Evolutionary conservation across 2,113 vertebrate species (phyloP).

Genomic region (Crypturellus undulatus): DNA sequence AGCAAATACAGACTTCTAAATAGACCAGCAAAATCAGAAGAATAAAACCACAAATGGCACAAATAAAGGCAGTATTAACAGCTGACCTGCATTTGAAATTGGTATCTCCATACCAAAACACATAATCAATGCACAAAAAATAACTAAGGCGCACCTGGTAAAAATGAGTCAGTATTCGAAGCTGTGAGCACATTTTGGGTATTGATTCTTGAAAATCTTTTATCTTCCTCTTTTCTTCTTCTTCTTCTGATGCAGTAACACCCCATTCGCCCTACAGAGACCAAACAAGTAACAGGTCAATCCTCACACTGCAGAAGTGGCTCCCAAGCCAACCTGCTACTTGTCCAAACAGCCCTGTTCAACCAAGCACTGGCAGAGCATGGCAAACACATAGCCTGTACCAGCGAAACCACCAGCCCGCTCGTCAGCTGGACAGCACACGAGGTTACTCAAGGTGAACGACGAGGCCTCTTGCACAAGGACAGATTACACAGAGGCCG

Average conservation of each 20-base stretch:
- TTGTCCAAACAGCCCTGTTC: not conserved
- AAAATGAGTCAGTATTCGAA: constrained; percentile 93
- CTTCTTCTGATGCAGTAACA: constrained; percentile 89
- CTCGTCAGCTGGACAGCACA: not conserved
- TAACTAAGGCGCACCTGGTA: constrained; percentile 87
- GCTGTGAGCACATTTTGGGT: constrained; percentile 94
- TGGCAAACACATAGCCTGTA: not conserved
- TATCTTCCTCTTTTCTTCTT: constrained; percentile 87
- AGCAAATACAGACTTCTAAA: not conserved
- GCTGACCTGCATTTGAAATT: not conserved
- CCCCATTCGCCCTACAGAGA: constrained; percentile 91
- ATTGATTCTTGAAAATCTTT: constrained; percentile 91
- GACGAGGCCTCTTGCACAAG: not conserved
- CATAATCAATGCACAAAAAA: not conserved
- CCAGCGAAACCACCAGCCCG: not conserved
- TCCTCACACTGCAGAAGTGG: not conserved
- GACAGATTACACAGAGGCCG: not conserved
- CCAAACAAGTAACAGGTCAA: not conserved
- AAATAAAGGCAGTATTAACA: accelerated
- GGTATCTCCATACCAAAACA: not conserved
- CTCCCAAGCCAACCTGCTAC: not conserved
- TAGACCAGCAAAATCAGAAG: not conserved
- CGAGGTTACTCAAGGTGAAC: not conserved
- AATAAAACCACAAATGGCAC: not conserved
- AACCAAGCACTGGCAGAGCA: accelerated